These are phyloP conservation scores for Sminthurides aquaticus DNA, from an alignment of 2,888 invertebrate species.

Conservation along the genomic window DNA sequence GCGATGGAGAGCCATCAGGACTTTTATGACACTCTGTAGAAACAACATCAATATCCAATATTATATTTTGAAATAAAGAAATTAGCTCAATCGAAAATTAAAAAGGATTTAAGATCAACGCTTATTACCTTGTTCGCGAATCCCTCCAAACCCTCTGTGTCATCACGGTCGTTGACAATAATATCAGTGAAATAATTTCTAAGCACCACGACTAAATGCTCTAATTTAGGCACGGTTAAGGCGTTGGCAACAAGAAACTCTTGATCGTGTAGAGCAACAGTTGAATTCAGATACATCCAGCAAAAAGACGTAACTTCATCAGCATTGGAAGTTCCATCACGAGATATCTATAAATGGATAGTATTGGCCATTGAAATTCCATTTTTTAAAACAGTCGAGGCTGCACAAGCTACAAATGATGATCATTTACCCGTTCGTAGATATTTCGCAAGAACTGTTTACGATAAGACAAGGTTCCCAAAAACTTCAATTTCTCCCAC, in stretches of 20 bases:
- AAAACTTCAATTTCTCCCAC: constrained; percentile 4
- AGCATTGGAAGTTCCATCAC: constrained; percentile 4
- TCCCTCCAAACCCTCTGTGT: neutral
- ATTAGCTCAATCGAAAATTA: neutral
- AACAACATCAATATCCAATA: neutral
- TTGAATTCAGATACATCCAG: constrained; percentile 21
- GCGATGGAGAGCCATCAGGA: constrained; percentile 69
- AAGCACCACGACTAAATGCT: constrained; percentile 9
- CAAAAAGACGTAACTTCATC: constrained; percentile 18
- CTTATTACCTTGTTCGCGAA: constrained; percentile 13
- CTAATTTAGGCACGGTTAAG: constrained; percentile 7
- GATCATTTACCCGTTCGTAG: constrained; percentile 8
- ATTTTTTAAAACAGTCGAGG: neutral
- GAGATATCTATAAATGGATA: constrained; percentile 5
- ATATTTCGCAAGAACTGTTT: constrained; percentile 12
- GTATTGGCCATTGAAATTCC: neutral
- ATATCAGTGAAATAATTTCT: constrained; percentile 13
- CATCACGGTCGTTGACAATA: constrained; percentile 13
- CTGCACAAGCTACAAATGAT: neutral
- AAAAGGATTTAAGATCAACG: neutral
- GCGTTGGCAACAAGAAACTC: constrained; percentile 15
- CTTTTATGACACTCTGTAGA: constrained; percentile 12
- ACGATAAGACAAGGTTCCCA: constrained; percentile 11
- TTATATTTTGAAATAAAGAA: neutral
- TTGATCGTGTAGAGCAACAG: constrained; percentile 21